These are phyloP conservation scores for Diabrotica balteata DNA, from an alignment of 2,888 invertebrate genomes.

Conservation along the genomic window DNA sequence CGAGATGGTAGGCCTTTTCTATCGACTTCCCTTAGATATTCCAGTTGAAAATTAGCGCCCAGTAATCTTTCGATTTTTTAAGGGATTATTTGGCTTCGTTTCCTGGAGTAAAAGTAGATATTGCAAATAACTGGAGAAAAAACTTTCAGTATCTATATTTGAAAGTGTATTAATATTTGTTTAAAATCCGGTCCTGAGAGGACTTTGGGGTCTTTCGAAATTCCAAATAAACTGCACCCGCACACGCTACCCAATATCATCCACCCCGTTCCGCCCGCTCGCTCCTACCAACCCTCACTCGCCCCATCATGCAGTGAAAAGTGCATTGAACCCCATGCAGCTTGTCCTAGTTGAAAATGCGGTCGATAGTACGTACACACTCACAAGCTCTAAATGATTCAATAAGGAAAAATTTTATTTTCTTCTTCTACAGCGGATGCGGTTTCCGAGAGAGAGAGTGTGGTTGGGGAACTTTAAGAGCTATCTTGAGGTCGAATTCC, in stretches of 20 bases:
- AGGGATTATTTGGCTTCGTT: too few relatives aligned
- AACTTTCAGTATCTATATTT: too few relatives aligned
- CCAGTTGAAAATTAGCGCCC: too few relatives aligned
- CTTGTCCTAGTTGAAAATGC: conserved; percentile 39
- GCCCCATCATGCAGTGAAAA: conserved; percentile 37
- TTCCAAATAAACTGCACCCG: conserved; percentile 29
- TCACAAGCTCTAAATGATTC: conserved; percentile 11
- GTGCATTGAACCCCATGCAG: conserved; percentile 42
- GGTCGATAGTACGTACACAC: conserved; percentile 35
- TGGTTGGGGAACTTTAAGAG: too few relatives aligned
- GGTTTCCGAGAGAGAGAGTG: background rate
- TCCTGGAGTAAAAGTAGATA: too few relatives aligned
- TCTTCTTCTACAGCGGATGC: background rate
- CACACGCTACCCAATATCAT: conserved; percentile 6
- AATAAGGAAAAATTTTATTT: conserved; percentile 18
- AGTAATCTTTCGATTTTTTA: too few relatives aligned
- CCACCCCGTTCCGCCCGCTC: conserved; percentile 13
- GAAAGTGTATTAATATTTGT: too few relatives aligned
- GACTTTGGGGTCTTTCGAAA: conserved; percentile 22
- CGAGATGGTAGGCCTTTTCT: too few relatives aligned
- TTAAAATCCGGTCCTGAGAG: background rate
- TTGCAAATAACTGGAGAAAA: too few relatives aligned
- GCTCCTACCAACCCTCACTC: conserved; percentile 13
- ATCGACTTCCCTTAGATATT: too few relatives aligned
- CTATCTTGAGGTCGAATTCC: too few relatives aligned